A percentile compares a stretch with the other conserved stretches of the same genome.
phyloP scores from a whole-genome alignment of 2,113 vertebrate species.

The Mormoops blainvillei region DNA sequence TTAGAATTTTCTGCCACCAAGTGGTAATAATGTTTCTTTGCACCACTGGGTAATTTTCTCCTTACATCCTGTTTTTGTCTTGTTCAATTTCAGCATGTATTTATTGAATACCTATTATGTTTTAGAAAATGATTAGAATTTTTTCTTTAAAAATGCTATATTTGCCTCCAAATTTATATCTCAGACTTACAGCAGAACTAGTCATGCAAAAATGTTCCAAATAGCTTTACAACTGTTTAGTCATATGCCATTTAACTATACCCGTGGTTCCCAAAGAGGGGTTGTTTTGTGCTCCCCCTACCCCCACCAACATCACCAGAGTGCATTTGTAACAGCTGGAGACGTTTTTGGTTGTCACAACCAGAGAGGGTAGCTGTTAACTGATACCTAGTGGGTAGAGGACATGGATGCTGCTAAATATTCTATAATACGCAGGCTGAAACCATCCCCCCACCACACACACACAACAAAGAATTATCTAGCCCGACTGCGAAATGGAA shows the following conservation, averaged over 20 bases:
- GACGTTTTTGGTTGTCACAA: background rate
- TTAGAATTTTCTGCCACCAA: conserved; percentile 73
- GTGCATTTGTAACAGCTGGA: background rate
- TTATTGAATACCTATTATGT: background rate
- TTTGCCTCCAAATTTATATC: background rate
- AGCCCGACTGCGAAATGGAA: background rate
- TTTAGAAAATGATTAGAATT: background rate
- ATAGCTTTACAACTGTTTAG: background rate
- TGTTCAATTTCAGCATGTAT: background rate
- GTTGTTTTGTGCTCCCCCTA: background rate
- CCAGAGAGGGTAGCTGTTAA: background rate
- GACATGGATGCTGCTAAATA: background rate
- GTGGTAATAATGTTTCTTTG: conserved; percentile 53
- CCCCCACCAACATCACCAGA: too few species aligned
- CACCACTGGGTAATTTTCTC: background rate
- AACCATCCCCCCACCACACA: too few species aligned
- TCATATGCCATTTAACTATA: background rate
- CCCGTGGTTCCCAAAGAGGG: background rate
- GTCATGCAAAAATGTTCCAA: background rate
- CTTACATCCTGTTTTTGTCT: background rate
- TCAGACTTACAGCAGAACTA: background rate
- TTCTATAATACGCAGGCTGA: background rate
- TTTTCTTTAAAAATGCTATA: background rate
- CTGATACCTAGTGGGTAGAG: background rate
- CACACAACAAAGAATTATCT: background rate